Evolutionary conservation across 2,797 vertebrate species (phyloP).

Genomic region (Karalla daura): DNA sequence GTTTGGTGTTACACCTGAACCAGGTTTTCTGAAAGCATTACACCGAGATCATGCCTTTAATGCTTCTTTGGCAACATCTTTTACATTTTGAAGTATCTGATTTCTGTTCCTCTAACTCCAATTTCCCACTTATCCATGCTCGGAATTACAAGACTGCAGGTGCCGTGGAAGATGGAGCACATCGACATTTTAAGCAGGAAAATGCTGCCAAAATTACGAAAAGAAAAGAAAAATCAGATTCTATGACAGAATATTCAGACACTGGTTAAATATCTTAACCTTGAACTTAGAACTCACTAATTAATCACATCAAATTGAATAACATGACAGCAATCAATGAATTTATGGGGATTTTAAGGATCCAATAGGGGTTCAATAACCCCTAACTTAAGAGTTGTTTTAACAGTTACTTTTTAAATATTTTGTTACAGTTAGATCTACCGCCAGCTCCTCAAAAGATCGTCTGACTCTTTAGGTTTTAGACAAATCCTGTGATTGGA

Average conservation of each 20-base stretch:
- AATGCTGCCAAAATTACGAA: background rate
- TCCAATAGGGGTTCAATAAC: too few species aligned
- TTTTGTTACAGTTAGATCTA: background rate
- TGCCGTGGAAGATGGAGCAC: background rate
- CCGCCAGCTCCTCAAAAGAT: background rate
- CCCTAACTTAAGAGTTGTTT: too few species aligned
- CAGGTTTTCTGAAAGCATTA: background rate
- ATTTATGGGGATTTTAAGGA: too few species aligned
- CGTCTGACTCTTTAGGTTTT: background rate
- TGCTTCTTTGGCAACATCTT: too few species aligned
- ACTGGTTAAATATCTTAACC: background rate
- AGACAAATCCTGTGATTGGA: background rate
- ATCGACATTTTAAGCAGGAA: constrained; percentile 8
- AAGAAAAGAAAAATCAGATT: background rate
- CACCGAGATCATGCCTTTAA: background rate
- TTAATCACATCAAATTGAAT: too few species aligned
- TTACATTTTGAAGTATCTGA: background rate
- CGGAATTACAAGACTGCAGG: constrained; percentile 3
- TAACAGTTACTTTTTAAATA: too few species aligned
- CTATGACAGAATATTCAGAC: background rate
- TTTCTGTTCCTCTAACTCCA: background rate
- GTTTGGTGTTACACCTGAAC: constrained; percentile 38
- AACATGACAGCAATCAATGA: too few species aligned
- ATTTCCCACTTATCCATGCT: background rate
- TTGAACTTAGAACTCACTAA: too few species aligned